Conservation (phyloP, 2,888 invertebrate genomes). For the Archips crataeganus region DNA sequence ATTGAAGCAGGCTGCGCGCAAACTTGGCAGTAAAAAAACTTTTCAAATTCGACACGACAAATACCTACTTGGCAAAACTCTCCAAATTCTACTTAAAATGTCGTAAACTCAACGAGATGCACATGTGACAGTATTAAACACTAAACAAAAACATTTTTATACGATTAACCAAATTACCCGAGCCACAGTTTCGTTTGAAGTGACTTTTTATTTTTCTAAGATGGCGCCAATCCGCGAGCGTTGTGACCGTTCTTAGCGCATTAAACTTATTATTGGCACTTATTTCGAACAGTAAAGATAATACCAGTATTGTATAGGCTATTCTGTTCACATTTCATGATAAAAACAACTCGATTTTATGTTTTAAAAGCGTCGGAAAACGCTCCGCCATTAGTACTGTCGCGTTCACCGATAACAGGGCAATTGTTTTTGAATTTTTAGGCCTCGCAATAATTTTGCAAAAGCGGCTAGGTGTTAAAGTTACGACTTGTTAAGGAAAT, state of each 20-base stretch:
- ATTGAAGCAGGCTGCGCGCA: constrained; percentile 15
- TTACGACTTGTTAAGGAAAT: constrained; percentile 61
- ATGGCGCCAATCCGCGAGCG: constrained; percentile 66
- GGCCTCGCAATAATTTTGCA: constrained; percentile 59
- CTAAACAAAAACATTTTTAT: constrained; percentile 39
- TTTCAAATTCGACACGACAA: constrained; percentile 46
- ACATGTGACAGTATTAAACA: constrained; percentile 32
- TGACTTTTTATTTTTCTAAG: constrained; percentile 63
- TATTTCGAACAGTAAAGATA: constrained; percentile 77
- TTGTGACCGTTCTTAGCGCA: constrained; percentile 59
- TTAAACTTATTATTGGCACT: constrained; percentile 81
- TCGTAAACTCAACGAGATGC: constrained; percentile 31
- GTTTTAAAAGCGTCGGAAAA: constrained; percentile 74
- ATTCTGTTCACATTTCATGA: constrained; percentile 76
- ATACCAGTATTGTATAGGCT: constrained; percentile 75
- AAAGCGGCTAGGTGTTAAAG: constrained; percentile 58
- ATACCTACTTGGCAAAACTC: constrained; percentile 50
- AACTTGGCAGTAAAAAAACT: constrained; percentile 11
- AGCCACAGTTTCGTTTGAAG: constrained; percentile 38
- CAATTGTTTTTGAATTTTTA: constrained; percentile 62
- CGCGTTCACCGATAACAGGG: constrained; percentile 65
- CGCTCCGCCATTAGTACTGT: constrained; percentile 63
- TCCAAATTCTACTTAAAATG: constrained; percentile 43
- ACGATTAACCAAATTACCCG: constrained; percentile 35
- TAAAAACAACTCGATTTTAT: constrained; percentile 75